phyloP scores from a whole-genome alignment of 2,888 invertebrate genomes.

The Ophion ventricosus region DNA sequence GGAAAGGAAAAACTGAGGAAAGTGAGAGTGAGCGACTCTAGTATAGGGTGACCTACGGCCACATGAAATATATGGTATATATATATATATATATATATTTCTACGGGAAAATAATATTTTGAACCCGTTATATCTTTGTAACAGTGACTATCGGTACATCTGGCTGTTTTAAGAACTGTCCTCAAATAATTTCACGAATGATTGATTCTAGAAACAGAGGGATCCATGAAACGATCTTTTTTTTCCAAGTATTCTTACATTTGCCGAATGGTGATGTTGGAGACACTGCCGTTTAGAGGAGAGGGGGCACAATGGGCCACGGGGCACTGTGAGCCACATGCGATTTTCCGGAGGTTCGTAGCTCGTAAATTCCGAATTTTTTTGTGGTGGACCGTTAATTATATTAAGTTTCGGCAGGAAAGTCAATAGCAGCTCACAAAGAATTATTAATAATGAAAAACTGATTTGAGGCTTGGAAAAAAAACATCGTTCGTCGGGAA shows the following conservation, averaged over 20 bases:
- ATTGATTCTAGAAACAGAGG: neutral
- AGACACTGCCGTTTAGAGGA: no score
- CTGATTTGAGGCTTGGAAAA: no score
- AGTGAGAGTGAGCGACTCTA: slow-evolving; percentile 60
- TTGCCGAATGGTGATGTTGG: no score
- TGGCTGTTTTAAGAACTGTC: neutral
- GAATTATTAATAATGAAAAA: no score
- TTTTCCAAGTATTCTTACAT: neutral
- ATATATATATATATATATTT: slow-evolving; percentile 10
- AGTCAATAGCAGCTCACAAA: no score
- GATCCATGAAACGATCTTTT: neutral
- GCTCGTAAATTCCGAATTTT: no score
- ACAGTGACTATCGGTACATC: neutral
- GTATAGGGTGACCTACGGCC: slow-evolving; percentile 34
- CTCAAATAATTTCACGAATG: neutral
- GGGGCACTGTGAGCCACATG: no score
- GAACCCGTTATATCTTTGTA: neutral
- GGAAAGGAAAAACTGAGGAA: slow-evolving; percentile 49
- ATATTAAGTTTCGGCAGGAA: no score
- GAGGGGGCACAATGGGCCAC: no score
- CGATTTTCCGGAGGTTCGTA: no score
- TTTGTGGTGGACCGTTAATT: no score
- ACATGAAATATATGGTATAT: neutral
- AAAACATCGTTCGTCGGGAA: no score
- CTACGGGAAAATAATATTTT: neutral